Conservation (phyloP, 2,888 invertebrate species). For the Eilema sororculum region DNA sequence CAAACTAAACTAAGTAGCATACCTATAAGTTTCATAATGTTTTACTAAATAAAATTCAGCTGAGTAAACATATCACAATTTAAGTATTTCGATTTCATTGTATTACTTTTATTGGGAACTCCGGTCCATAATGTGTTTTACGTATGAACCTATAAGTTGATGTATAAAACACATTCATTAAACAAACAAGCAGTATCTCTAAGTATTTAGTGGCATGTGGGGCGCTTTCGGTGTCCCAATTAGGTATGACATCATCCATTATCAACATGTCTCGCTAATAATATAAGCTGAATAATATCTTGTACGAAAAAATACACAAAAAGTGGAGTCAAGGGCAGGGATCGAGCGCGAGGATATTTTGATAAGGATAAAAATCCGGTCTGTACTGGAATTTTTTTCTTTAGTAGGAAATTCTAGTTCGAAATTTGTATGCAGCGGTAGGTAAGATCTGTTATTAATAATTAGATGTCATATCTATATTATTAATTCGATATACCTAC, state of each 20-base stretch:
- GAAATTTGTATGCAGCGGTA: slow-evolving; percentile 1
- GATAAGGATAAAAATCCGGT: slow-evolving; percentile 27
- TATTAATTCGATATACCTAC: no score
- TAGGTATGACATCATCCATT: slow-evolving; percentile 45
- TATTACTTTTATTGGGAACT: neutral
- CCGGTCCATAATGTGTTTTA: neutral
- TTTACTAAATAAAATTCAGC: no score
- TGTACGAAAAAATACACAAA: slow-evolving; percentile 35
- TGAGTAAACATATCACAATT: no score
- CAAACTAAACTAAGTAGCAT: no score
- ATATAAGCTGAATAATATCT: slow-evolving; percentile 39
- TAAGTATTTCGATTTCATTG: neutral
- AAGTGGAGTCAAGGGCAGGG: slow-evolving; percentile 40
- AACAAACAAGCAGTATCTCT: neutral
- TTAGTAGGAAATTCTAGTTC: neutral
- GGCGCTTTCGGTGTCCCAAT: slow-evolving; percentile 26
- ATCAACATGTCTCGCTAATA: slow-evolving; percentile 38
- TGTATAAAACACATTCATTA: neutral
- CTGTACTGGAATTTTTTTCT: neutral
- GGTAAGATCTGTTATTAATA: neutral
- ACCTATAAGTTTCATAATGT: no score
- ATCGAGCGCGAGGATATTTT: slow-evolving; percentile 32
- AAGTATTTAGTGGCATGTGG: slow-evolving; percentile 17
- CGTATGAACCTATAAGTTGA: neutral
- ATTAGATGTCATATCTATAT: neutral